phyloP scores from a whole-genome alignment of 2,797 vertebrate species.

The Myotis daubentonii region DNA sequence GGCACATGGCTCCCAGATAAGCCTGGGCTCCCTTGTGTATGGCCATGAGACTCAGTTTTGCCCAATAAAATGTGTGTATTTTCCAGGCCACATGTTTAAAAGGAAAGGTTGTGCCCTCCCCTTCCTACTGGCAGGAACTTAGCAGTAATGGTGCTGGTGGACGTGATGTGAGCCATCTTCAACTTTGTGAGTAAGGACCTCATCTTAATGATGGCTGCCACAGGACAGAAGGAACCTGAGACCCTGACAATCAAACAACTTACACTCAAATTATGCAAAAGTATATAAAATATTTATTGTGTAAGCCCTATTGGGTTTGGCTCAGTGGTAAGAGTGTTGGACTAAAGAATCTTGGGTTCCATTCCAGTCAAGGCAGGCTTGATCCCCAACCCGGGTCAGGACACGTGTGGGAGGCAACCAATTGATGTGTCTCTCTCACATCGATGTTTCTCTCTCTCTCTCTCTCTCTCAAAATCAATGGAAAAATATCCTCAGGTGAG shows the following conservation, averaged over 20 bases:
- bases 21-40: background rate
- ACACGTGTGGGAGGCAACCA: too few species aligned
- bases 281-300: background rate
- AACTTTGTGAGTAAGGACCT: background rate
- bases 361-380: too few species aligned
- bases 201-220: background rate
- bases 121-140: background rate
- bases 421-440: too few species aligned
- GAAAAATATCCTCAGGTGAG: too few species aligned
- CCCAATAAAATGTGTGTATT: background rate
- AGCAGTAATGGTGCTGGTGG: too few species aligned
- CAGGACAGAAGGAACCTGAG: background rate
- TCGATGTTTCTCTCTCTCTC: too few species aligned
- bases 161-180: background rate
- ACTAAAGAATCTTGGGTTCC: too few species aligned
- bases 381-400: too few species aligned
- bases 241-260: background rate
- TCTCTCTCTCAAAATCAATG: too few species aligned
- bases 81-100: background rate
- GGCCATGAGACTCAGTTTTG: background rate
- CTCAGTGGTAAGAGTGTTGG: too few species aligned
- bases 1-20: background rate
- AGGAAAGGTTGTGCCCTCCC: background rate
- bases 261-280: background rate
- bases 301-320: background rate